A percentile compares a stretch with the other conserved stretches of the same genome.
These are phyloP conservation scores for Meloidogyne floridensis DNA, from an alignment of 1,140 invertebrate species.

Conservation along the genomic window DNA sequence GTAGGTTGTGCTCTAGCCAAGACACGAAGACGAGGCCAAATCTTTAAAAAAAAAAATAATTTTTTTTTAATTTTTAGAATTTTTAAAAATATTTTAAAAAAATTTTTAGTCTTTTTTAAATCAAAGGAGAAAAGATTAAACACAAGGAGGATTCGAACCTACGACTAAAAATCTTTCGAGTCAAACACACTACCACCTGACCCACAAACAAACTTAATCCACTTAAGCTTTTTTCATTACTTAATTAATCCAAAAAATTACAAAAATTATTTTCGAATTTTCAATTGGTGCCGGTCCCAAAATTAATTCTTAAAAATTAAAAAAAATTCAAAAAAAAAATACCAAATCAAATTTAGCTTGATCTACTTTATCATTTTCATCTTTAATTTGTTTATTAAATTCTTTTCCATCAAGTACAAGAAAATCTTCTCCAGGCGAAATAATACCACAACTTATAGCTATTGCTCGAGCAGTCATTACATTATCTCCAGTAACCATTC, in stretches of 20 bases:
- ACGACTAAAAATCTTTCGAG: too few relatives aligned
- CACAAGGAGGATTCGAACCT: too few relatives aligned
- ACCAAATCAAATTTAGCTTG: conserved; percentile 68
- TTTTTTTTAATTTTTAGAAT: neutral
- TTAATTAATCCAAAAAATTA: too few relatives aligned
- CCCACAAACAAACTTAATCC: too few relatives aligned
- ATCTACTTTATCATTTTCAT: conserved; percentile 68
- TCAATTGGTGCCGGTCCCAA: too few relatives aligned
- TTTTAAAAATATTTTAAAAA: too few relatives aligned
- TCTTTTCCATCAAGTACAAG: conserved; percentile 64
- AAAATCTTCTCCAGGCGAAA: conserved; percentile 68
- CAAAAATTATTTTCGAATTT: too few relatives aligned
- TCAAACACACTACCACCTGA: too few relatives aligned
- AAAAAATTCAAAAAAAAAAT: conserved; percentile 24
- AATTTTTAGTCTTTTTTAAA: too few relatives aligned
- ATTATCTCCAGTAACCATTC: conserved; percentile 84
- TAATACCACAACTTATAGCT: conserved; percentile 92
- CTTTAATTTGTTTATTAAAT: conserved; percentile 75
- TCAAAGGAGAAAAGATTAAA: too few relatives aligned
- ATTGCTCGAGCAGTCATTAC: conserved; percentile 72
- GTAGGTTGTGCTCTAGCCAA: conserved; percentile 65
- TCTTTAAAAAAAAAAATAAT: conserved; percentile 31
- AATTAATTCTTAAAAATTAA: too few relatives aligned
- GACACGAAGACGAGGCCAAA: conserved; percentile 63
- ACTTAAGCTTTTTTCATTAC: too few relatives aligned